Conservation (phyloP, 92 coral and sea anemone genomes). For the Umimayanthus chanpuru region DNA sequence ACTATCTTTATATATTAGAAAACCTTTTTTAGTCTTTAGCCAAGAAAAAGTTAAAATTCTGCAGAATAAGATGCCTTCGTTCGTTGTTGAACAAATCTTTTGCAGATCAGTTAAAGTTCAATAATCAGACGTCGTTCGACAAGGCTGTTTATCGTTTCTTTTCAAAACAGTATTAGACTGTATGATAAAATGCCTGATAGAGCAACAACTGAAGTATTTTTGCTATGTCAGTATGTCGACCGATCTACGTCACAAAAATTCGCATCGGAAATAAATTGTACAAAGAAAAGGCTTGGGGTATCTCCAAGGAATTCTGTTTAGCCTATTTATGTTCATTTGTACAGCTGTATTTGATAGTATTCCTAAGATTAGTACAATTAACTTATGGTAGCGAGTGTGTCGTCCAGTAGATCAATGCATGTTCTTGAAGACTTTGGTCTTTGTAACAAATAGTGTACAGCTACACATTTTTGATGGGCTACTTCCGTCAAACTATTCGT, state of each 20-base stretch:
- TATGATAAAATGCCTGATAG: slow-evolving; percentile 14
- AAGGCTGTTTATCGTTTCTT: slow-evolving; percentile 4
- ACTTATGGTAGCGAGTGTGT: slow-evolving; percentile 18
- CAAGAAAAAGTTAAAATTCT: background rate
- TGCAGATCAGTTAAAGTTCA: slow-evolving; percentile 5
- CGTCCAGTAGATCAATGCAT: background rate
- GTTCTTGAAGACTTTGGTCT: background rate
- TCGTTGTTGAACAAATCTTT: background rate
- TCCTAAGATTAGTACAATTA: slow-evolving; percentile 14
- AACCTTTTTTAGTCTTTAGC: background rate
- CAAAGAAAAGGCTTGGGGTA: background rate
- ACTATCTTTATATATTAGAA: background rate
- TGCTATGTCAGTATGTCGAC: slow-evolving; percentile 9
- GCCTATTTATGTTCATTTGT: slow-evolving; percentile 33
- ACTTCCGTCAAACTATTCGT: background rate
- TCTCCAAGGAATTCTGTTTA: slow-evolving; percentile 20
- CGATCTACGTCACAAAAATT: slow-evolving; percentile 1
- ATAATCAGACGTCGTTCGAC: slow-evolving; percentile 25
- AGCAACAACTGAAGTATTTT: slow-evolving; percentile 23
- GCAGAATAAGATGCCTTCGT: background rate
- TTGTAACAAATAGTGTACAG: background rate
- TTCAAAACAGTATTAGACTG: slow-evolving; percentile 31
- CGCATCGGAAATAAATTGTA: background rate
- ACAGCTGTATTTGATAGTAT: background rate
- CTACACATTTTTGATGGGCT: background rate